phyloP scores from a whole-genome alignment of 2,113 vertebrate species.

The Pionites leucogaster region DNA sequence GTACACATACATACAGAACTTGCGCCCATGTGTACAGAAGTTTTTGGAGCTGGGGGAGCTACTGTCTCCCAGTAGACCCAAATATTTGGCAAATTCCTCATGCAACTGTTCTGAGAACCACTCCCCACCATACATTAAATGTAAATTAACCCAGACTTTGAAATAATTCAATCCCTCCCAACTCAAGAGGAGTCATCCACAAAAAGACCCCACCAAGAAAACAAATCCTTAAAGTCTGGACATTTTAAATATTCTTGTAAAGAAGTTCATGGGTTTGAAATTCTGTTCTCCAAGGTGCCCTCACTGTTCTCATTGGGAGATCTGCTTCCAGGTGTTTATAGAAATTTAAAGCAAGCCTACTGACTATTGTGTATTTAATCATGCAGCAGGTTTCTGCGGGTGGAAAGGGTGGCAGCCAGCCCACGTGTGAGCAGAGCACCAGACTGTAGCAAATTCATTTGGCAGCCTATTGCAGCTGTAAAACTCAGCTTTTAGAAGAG shows the following conservation, averaged over 20 bases:
- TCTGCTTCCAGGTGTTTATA: neutral
- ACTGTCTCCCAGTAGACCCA: neutral
- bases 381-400: neutral
- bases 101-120: neutral
- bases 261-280: neutral
- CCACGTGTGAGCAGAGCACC: neutral
- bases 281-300: neutral
- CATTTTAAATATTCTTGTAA: neutral
- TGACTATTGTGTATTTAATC: neutral
- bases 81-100: neutral
- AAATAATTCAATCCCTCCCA: neutral
- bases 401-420: neutral
- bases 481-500: slow-evolving; percentile 4
- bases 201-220: fast-evolving
- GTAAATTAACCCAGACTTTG: neutral
- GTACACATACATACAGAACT: neutral
- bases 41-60: neutral
- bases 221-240: neutral
- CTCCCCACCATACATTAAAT: neutral
- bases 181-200: neutral
- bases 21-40: neutral
- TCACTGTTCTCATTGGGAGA: neutral
- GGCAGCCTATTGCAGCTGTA: neutral
- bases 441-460: slow-evolving; percentile 39
- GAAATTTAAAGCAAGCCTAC: neutral